Evolutionary conservation across 2,888 invertebrate genomes (phyloP).

Genomic region (Trichopoda pennipes): DNA sequence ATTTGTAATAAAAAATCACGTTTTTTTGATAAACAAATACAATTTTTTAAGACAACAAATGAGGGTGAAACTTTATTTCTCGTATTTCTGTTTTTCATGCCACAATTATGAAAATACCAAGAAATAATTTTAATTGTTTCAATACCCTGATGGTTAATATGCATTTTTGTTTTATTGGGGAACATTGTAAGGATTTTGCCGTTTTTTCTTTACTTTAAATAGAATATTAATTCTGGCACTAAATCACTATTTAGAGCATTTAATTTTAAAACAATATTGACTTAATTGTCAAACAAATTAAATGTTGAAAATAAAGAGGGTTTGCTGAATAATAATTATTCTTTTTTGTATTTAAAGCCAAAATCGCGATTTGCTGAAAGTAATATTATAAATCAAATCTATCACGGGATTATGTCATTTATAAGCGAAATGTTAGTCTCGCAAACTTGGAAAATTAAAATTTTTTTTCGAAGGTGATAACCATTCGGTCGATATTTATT

Average conservation of each 20-base stretch:
- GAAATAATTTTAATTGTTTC: constrained; percentile 54
- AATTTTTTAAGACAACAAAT: constrained; percentile 18
- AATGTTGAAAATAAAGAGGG: neutral
- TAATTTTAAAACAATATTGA: constrained; percentile 8
- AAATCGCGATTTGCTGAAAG: no score
- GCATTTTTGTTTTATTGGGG: neutral
- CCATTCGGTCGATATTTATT: no score
- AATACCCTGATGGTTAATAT: constrained; percentile 53
- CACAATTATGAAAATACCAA: constrained; percentile 24
- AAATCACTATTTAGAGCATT: constrained; percentile 51
- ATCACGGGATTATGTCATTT: no score
- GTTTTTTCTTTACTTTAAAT: constrained; percentile 22
- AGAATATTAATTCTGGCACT: constrained; percentile 61
- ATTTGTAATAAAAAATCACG: constrained; percentile 38
- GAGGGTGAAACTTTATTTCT: constrained; percentile 18
- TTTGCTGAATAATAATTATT: no score
- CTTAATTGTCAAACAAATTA: constrained; percentile 5
- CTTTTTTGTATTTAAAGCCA: no score
- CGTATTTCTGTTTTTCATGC: neutral
- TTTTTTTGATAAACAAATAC: constrained; percentile 59
- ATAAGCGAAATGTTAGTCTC: no score
- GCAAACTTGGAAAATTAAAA: no score
- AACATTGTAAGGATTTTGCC: neutral
- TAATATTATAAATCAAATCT: no score
- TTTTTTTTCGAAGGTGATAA: no score